Evolutionary conservation across 2,113 vertebrate species (phyloP).

Genomic region (Tenebrosternarchus preto): DNA sequence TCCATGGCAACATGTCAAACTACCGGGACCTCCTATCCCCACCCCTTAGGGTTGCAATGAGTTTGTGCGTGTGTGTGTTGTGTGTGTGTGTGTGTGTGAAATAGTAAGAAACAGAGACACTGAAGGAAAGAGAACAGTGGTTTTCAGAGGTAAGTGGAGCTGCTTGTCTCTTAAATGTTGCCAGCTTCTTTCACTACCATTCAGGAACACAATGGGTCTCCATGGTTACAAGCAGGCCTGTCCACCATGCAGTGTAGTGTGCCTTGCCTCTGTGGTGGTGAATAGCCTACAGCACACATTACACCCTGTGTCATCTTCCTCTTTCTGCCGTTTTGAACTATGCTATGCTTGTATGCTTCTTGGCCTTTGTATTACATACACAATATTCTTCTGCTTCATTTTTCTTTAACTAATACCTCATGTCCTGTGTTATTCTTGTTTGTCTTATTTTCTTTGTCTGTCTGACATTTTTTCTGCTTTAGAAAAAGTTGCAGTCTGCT

Average conservation of each 20-base stretch:
- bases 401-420: neutral
- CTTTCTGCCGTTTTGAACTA: neutral
- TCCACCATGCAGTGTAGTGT: constrained; percentile 12
- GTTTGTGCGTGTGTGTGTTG: constrained; percentile 12
- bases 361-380: neutral
- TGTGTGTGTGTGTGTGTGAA: neutral
- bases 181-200: constrained; percentile 18
- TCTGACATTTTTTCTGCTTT: neutral
- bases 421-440: neutral
- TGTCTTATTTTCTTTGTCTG: neutral
- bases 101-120: constrained; percentile 20
- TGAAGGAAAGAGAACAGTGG: neutral
- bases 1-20: constrained; percentile 48
- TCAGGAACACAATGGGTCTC: constrained; percentile 26
- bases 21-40: constrained; percentile 30
- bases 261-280: constrained; percentile 17
- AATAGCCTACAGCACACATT: constrained; percentile 32
- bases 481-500: too few relatives aligned
- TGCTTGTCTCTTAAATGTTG: constrained; percentile 15
- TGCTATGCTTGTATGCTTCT: neutral
- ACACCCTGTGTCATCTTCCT: neutral
- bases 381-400: neutral
- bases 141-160: constrained; percentile 26
- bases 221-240: constrained; percentile 31
- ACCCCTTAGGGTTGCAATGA: neutral